Base-by-base conservation (phyloP, 2,113 vertebrate species). In the Xiphophorus couchianus region DNA sequence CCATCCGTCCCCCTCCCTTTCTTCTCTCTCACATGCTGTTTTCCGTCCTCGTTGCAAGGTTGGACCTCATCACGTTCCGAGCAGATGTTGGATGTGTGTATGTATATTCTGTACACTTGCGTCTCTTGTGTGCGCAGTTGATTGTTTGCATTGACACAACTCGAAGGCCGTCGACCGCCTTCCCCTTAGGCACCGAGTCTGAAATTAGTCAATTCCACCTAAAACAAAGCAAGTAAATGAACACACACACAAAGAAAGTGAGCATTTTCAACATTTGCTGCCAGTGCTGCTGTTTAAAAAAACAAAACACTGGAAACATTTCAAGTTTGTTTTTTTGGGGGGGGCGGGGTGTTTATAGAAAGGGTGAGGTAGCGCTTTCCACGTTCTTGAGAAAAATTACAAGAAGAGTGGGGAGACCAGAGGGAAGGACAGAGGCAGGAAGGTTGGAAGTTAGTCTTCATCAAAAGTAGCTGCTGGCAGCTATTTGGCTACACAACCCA, bases 341-440 rank as follows among this genome's bases (percentile, higher is more conserved):
- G 72, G n/a, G n/a, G n/a, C n/a, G n/a, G n/a, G 35, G 35, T 37
- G 35, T 73, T 93, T 88, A 88, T 85, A 86, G 87, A 90, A 87
- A 82, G 84, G 39, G 77, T 93, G 90, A 91, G 90, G 86, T 88
- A 91, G 90, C 81, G 67, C 77, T 90, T 91, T 93, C 89, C 89
- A 90, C 87, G 86, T 84, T 83, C 84, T 87, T 78, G 69, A 28
- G 35, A 71, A 82, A 88, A 89, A 84, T 88, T 86, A 88, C 76
- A 74, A 83, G 84, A 76, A 84, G 65, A 44, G 81, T 66, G 62
- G 75, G 77, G 78, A 68, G 73, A 69, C 71, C 66, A 60, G 65
- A 61, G 42, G 69, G 54, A 73, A 62, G 81, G 29, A 35, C 58
- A 69, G 31, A 27, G 70, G 39, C 63, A 64, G 65, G 75, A 70